phyloP scores from a whole-genome alignment of 2,888 invertebrate species.

The Drosophila subsilvestris region DNA sequence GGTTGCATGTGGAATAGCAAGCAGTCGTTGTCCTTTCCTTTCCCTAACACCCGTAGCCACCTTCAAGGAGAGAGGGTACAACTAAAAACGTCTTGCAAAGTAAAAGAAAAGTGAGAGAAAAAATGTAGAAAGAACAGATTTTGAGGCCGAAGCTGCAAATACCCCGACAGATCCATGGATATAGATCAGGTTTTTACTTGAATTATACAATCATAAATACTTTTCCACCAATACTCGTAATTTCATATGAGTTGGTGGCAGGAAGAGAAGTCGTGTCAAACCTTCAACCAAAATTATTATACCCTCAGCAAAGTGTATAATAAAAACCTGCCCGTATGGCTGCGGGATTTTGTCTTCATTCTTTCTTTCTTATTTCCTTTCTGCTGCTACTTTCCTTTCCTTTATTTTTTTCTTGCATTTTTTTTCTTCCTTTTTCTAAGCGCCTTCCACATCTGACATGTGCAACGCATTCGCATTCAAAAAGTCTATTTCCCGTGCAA shows the following conservation, averaged over 20 bases:
- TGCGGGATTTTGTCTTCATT: constrained; percentile 46
- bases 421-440: constrained; percentile 59
- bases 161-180: not conserved
- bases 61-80: constrained; percentile 4
- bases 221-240: not conserved
- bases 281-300: rapidly evolving
- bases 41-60: constrained; percentile 16
- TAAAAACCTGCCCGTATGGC: constrained; percentile 55
- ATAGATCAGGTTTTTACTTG: not conserved
- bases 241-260: not conserved
- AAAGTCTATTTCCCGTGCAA: constrained; percentile 78
- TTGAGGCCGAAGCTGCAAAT: constrained; percentile 3
- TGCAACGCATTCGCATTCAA: constrained; percentile 73
- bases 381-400: constrained; percentile 29
- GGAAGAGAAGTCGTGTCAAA: not conserved
- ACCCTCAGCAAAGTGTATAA: not conserved
- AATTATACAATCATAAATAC: not conserved
- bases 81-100: constrained; percentile 50
- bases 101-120: constrained; percentile 48
- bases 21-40: constrained; percentile 51
- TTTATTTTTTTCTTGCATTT: constrained; percentile 37
- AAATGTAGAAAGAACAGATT: constrained; percentile 16
- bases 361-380: constrained; percentile 33
- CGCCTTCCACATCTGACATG: constrained; percentile 71
- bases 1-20: constrained; percentile 65